Evolutionary conservation across 2,888 invertebrate species (phyloP).

Genomic region (Meta bourneti): DNA sequence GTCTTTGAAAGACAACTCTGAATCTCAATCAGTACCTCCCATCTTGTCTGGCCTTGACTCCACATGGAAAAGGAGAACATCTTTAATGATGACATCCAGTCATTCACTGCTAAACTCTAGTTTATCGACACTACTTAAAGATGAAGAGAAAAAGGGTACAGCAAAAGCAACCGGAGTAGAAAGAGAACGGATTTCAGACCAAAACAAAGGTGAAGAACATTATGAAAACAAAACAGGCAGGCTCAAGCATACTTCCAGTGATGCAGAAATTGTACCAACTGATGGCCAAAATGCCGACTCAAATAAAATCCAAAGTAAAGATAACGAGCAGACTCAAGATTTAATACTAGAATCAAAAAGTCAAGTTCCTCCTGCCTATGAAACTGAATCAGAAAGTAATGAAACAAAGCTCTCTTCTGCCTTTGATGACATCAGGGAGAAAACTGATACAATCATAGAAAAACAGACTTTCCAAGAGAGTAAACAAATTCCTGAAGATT

Average conservation of each 20-base stretch:
- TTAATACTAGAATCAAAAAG: neutral
- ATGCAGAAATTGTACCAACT: neutral
- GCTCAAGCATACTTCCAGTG: neutral
- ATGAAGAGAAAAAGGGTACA: neutral
- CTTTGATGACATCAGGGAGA: neutral
- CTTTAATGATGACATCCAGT: neutral
- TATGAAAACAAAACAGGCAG: too few relatives aligned
- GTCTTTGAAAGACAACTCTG: constrained; percentile 3
- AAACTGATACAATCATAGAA: neutral
- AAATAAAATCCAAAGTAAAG: neutral
- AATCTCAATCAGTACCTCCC: neutral
- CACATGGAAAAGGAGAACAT: neutral
- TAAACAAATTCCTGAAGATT: constrained; percentile 27
- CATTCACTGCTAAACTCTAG: neutral
- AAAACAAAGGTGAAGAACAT: neutral
- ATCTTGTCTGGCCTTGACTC: neutral
- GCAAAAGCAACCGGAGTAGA: neutral
- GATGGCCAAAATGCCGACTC: neutral
- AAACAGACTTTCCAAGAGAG: neutral
- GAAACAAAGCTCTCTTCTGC: neutral
- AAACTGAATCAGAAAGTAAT: neutral
- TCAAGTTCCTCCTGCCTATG: neutral
- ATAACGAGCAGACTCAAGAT: neutral
- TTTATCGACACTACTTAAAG: neutral
- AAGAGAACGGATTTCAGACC: neutral